A percentile compares a stretch with the other conserved stretches of the same genome.
phyloP scores from a whole-genome alignment of 2,888 invertebrate species.

The Caenorhabditis panamensis region DNA sequence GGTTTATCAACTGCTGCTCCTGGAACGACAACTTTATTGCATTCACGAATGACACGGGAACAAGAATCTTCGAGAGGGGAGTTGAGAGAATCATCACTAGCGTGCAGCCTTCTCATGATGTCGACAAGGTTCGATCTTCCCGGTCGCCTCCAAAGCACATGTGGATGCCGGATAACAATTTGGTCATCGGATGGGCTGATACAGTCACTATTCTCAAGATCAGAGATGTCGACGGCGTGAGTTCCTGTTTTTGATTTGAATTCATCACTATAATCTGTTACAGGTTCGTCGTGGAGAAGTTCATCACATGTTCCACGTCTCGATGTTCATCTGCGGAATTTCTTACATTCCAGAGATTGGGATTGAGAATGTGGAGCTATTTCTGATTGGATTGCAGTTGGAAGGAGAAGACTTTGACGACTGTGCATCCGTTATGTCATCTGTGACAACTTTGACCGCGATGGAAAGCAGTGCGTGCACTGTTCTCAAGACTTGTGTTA shows the following conservation, averaged over 20 bases:
- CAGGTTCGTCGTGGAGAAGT: slow-evolving; percentile 57
- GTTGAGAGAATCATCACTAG: slow-evolving; percentile 68
- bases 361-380: slow-evolving; percentile 71
- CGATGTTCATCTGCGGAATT: slow-evolving; percentile 74
- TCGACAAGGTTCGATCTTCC: slow-evolving; percentile 69
- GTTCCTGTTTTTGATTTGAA: slow-evolving; percentile 15
- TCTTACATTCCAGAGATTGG: slow-evolving; percentile 68
- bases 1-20: slow-evolving; percentile 75
- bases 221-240: slow-evolving; percentile 28
- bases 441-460: slow-evolving; percentile 50
- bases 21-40: slow-evolving; percentile 77
- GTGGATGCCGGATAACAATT: slow-evolving; percentile 71
- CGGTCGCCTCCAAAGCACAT: slow-evolving; percentile 75
- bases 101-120: slow-evolving; percentile 75
- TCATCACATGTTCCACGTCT: slow-evolving; percentile 65
- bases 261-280: too few relatives aligned
- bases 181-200: slow-evolving; percentile 80
- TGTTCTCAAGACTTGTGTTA: slow-evolving; percentile 61
- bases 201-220: slow-evolving; percentile 73
- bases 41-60: slow-evolving; percentile 81
- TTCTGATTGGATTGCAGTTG: slow-evolving; percentile 73
- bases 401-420: slow-evolving; percentile 70
- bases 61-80: slow-evolving; percentile 77
- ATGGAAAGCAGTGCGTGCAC: slow-evolving; percentile 49
- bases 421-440: slow-evolving; percentile 60